Conservation (phyloP, 1,140 invertebrate species). For the Saccostrea glomerata region DNA sequence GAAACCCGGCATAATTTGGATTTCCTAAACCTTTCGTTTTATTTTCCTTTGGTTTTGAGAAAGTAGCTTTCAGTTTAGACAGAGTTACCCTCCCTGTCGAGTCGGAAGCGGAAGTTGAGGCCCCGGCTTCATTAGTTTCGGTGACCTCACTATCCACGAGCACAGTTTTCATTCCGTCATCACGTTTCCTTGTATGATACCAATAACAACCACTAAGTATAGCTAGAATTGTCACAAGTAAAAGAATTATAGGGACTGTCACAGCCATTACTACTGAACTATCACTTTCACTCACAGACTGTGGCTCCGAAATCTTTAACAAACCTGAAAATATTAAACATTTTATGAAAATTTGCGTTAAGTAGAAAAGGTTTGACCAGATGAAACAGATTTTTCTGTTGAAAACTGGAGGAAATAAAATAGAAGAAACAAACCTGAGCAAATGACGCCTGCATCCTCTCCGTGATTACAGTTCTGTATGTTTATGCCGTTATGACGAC, state of each 20-base stretch:
- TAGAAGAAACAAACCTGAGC: conserved; percentile 50
- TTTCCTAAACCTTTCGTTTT: conserved; percentile 54
- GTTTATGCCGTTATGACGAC: conserved; percentile 87
- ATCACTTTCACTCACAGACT: not conserved
- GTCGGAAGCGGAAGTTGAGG: conserved; percentile 33
- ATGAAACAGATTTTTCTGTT: not conserved
- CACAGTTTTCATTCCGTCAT: conserved; percentile 48
- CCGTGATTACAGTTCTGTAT: conserved; percentile 85
- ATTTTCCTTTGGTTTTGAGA: conserved; percentile 55
- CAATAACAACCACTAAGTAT: conserved; percentile 50
- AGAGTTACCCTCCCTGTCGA: conserved; percentile 51
- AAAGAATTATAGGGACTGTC: conserved; percentile 53
- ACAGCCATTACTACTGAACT: conserved; percentile 45
- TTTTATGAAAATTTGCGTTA: not conserved
- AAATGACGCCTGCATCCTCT: conserved; percentile 81
- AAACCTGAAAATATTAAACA: conserved; percentile 3
- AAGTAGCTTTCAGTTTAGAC: conserved; percentile 54
- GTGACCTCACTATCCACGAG: conserved; percentile 56
- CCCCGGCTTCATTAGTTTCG: conserved; percentile 33
- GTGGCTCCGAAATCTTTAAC: not conserved
- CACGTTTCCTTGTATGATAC: conserved; percentile 33
- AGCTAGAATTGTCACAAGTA: conserved; percentile 38
- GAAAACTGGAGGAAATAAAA: not conserved
- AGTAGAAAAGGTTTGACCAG: not conserved
- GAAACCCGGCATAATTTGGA: conserved; percentile 52